These are phyloP conservation scores for Brachypalpus laphriformis DNA, from an alignment of 2,888 invertebrate species.

Conservation along the genomic window DNA sequence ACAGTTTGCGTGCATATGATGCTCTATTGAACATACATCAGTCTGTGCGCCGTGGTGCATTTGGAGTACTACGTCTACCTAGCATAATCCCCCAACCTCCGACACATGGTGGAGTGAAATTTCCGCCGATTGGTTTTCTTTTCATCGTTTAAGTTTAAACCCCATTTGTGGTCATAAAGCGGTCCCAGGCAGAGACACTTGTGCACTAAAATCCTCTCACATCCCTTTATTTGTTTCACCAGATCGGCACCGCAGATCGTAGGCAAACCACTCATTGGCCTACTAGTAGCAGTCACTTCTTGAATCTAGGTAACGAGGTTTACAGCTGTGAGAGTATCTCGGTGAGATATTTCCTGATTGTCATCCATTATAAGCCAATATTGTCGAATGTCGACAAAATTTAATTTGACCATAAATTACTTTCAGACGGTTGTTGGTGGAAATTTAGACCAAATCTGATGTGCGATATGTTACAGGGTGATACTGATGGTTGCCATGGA, in stretches of 20 bases:
- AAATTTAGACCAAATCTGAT: neutral
- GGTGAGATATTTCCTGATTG: conserved; percentile 63
- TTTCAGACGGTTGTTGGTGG: conserved; percentile 9
- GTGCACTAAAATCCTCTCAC: conserved; percentile 20
- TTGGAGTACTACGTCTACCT: conserved; percentile 7
- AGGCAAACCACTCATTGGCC: conserved; percentile 37
- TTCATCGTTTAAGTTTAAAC: conserved; percentile 44
- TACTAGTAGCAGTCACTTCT: conserved; percentile 23
- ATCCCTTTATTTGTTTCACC: conserved; percentile 55
- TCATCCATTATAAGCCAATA: conserved; percentile 64
- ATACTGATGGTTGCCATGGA: neutral
- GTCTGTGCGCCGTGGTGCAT: conserved; percentile 3
- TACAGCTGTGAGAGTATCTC: neutral
- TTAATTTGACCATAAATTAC: conserved; percentile 46
- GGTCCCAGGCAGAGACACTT: conserved; percentile 25
- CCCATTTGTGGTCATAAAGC: conserved; percentile 53
- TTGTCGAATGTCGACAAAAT: conserved; percentile 58
- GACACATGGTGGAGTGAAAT: conserved; percentile 6
- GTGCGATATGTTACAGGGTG: conserved; percentile 17
- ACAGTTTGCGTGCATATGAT: conserved; percentile 59
- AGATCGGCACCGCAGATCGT: conserved; percentile 16
- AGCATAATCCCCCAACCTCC: conserved; percentile 26
- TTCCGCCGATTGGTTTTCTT: conserved; percentile 44
- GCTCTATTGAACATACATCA: conserved; percentile 63
- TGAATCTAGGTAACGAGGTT: conserved; percentile 62